These are phyloP conservation scores for Anaspis maculata DNA, from an alignment of 2,888 invertebrate genomes.

Conservation along the genomic window DNA sequence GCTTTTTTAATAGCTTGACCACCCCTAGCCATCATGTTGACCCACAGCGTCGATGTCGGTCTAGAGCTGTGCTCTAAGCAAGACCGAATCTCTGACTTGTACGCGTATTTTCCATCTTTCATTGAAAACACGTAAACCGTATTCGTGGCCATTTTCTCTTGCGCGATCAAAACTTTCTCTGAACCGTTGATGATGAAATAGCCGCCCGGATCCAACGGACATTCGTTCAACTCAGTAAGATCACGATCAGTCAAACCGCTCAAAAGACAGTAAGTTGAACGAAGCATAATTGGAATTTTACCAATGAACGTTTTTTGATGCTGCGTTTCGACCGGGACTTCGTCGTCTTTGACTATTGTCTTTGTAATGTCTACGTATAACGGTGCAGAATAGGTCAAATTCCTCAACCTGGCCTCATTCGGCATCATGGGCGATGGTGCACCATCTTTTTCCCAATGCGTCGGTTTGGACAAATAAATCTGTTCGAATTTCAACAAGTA, in stretches of 20 bases:
- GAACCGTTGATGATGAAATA: slow-evolving; percentile 99
- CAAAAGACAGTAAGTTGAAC: slow-evolving; percentile 94
- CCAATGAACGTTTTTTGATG: slow-evolving; percentile 70
- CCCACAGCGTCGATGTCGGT: slow-evolving; percentile 97
- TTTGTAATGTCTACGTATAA: slow-evolving; percentile 98
- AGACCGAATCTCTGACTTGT: slow-evolving; percentile 95
- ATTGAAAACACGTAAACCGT: slow-evolving; percentile 99
- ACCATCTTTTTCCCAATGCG: slow-evolving; percentile 99
- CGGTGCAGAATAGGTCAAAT: slow-evolving; percentile 96
- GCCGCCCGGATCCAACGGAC: slow-evolving; percentile 97
- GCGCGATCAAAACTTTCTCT: slow-evolving; percentile 88
- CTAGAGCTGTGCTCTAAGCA: slow-evolving; percentile 87
- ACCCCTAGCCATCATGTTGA: slow-evolving; percentile 99
- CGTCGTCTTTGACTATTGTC: slow-evolving; percentile 84
- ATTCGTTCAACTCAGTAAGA: slow-evolving; percentile 98
- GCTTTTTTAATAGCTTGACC: slow-evolving; percentile 98
- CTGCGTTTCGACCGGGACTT: slow-evolving; percentile 79
- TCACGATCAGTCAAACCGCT: slow-evolving; percentile 96
- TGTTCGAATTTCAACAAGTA: slow-evolving; percentile 97
- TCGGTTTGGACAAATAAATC: slow-evolving; percentile 97
- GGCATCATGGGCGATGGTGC: slow-evolving; percentile 99
- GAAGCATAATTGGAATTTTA: slow-evolving; percentile 93
- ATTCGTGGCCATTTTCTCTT: slow-evolving; percentile 99
- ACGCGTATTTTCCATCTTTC: slow-evolving; percentile 99
- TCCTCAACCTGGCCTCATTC: slow-evolving; percentile 94